Conservation (phyloP, 2,888 invertebrate species). For the Syrista parreyssii region DNA sequence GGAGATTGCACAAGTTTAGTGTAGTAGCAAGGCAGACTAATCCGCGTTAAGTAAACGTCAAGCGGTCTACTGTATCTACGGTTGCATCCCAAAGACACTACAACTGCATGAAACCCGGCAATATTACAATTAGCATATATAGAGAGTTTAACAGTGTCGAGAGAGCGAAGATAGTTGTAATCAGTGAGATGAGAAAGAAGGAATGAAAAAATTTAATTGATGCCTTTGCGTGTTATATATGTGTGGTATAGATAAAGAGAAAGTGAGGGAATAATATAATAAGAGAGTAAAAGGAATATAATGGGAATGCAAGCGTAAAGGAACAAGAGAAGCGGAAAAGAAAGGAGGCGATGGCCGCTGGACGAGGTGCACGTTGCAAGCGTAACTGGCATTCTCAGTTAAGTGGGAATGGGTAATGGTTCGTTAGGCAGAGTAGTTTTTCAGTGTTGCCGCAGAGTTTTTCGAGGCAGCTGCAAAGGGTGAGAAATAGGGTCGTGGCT, state of each 20-base stretch:
- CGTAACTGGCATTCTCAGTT: conserved; percentile 47
- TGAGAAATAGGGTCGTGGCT: conserved; percentile 15
- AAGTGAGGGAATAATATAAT: not conserved
- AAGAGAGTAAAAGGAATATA: not conserved
- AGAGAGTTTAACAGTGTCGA: not conserved
- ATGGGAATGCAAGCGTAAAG: conserved; percentile 7
- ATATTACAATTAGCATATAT: not conserved
- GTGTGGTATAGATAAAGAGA: not conserved
- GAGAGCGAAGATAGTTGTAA: not conserved
- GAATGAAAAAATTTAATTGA: not conserved
- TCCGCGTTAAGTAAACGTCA: conserved; percentile 22
- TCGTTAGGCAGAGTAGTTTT: conserved; percentile 61
- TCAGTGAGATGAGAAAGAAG: not conserved
- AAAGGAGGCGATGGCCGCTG: conserved; percentile 7
- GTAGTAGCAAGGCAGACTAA: conserved; percentile 45
- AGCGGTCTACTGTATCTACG: not conserved
- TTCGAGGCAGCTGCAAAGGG: conserved; percentile 49
- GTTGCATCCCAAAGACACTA: not conserved
- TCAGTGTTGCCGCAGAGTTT: conserved; percentile 48
- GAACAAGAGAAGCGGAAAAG: not conserved
- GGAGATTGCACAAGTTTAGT: conserved; percentile 49
- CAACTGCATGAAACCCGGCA: not conserved
- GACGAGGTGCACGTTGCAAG: conserved; percentile 24
- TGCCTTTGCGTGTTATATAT: not conserved
- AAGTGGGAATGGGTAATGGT: conserved; percentile 57